phyloP scores from a whole-genome alignment of 2,888 invertebrate species.

The Perdita meconis region DNA sequence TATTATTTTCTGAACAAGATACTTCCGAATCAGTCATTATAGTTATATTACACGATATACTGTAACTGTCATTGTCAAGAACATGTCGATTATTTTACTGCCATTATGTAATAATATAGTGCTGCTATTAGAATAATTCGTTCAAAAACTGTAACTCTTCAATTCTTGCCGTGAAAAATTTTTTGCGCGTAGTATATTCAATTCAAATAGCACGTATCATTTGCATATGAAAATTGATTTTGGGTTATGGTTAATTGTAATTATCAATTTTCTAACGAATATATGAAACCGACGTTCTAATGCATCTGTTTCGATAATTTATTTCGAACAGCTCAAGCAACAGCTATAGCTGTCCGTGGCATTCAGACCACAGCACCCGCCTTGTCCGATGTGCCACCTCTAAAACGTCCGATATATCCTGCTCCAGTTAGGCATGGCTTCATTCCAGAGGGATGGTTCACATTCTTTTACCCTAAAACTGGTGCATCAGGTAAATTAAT shows the following conservation, averaged over 20 bases:
- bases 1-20: constrained; percentile 10
- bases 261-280: neutral
- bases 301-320: neutral
- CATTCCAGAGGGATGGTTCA: constrained; percentile 98
- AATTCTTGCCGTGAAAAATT: neutral
- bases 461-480: constrained; percentile 97
- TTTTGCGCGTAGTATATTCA: neutral
- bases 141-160: neutral
- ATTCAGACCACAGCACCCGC: constrained; percentile 28
- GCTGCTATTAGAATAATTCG: constrained; percentile 29
- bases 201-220: neutral
- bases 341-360: constrained; percentile 69
- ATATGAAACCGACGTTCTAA: neutral
- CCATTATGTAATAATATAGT: constrained; percentile 74
- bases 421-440: constrained; percentile 95
- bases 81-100: constrained; percentile 48
- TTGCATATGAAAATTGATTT: neutral
- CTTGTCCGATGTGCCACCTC: constrained; percentile 56
- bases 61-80: constrained; percentile 30
- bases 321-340: constrained; percentile 66
- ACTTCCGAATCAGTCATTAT: neutral
- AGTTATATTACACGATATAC: neutral
- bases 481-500: constrained; percentile 87
- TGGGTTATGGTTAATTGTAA: neutral
- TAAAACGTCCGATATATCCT: constrained; percentile 88